A percentile compares a stretch with the other conserved stretches of the same genome.
Evolutionary conservation across 1,140 invertebrate species (phyloP).

Genomic region (Ceratosolen fusciceps): DNA sequence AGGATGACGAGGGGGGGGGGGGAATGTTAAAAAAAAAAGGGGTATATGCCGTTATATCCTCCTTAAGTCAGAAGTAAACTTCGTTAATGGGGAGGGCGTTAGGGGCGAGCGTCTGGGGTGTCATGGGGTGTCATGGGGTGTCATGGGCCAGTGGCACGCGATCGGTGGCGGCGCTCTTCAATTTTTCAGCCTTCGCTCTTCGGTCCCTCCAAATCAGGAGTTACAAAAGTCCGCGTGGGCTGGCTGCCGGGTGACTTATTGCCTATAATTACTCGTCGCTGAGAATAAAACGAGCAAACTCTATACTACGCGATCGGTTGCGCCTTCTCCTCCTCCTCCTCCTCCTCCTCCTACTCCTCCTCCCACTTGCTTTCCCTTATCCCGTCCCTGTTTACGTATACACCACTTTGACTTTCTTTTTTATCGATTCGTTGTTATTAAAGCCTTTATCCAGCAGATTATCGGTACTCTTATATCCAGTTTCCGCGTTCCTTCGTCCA

Average conservation of each 20-base stretch:
- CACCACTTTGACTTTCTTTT: conserved; percentile 26
- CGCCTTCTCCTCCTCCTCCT: conserved; percentile 10
- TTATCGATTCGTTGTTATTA: conserved; percentile 39
- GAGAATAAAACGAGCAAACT: conserved; percentile 15
- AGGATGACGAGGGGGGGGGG: background rate
- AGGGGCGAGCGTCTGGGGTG: background rate
- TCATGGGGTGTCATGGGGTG: conserved; percentile 41
- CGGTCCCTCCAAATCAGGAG: background rate
- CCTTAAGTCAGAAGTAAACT: conserved; percentile 1
- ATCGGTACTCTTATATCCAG: conserved; percentile 35
- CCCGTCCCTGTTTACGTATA: background rate
- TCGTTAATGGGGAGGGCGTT: background rate
- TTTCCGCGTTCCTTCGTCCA: conserved; percentile 18
- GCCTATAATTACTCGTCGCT: conserved; percentile 44
- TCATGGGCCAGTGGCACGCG: conserved; percentile 44
- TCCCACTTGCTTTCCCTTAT: background rate
- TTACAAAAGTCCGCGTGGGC: conserved; percentile 4
- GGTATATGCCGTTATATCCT: conserved; percentile 5
- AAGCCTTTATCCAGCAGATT: background rate
- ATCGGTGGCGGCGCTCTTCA: conserved; percentile 38
- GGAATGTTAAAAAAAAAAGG: conserved; percentile 13
- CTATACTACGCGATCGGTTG: conserved; percentile 25
- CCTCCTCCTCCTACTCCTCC: background rate
- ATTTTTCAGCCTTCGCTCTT: conserved; percentile 26
- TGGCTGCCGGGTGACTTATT: conserved; percentile 39